Percentiles rank a stretch among this genome's conserved stretches.
Conservation (phyloP, 2,797 vertebrate species). For the Artibeus lituratus region DNA sequence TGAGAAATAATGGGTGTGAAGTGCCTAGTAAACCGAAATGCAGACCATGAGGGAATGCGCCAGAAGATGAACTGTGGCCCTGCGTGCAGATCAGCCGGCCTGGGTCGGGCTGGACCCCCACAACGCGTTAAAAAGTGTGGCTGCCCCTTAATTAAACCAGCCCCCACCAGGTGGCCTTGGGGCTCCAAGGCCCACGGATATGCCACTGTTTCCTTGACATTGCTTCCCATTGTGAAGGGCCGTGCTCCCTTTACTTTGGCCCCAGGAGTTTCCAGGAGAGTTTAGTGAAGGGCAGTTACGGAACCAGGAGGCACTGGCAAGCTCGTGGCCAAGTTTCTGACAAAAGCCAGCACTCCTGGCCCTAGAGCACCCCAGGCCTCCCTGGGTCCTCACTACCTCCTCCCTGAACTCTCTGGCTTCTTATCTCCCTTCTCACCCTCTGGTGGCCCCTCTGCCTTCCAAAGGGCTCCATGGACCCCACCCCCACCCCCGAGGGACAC, state of each 20-base stretch:
- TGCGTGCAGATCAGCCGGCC: accelerated
- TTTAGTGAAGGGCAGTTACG: background rate
- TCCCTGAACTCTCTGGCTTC: background rate
- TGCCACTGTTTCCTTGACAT: background rate
- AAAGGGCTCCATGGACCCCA: no score
- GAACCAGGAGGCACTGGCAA: background rate
- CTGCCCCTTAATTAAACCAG: background rate
- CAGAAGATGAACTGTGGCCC: background rate
- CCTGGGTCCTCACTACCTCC: background rate
- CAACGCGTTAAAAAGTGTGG: background rate
- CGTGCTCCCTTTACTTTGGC: background rate
- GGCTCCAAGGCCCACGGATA: background rate
- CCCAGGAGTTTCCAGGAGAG: background rate
- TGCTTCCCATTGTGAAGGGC: no score
- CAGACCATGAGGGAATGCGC: background rate
- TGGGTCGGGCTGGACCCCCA: background rate
- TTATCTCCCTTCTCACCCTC: background rate
- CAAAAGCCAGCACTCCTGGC: background rate
- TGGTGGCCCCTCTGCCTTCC: background rate
- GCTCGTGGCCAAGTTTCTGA: background rate
- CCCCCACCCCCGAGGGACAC: no score
- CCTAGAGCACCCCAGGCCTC: background rate
- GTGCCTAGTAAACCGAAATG: background rate
- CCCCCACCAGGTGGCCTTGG: background rate
- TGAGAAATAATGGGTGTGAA: background rate